These are phyloP conservation scores for Heliconius hewitsoni DNA, from an alignment of 1,140 invertebrate genomes.

Conservation along the genomic window DNA sequence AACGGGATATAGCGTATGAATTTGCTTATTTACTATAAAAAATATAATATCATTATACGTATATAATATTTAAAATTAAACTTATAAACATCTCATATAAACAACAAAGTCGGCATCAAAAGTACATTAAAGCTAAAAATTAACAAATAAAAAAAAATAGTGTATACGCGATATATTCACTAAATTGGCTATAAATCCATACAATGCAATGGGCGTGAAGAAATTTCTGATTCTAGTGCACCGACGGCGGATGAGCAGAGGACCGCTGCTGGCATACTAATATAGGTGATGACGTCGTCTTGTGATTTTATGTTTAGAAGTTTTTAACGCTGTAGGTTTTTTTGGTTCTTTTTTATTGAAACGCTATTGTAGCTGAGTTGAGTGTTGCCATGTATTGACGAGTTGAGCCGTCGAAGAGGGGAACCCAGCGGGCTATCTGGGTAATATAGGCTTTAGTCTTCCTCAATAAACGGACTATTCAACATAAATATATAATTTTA, in stretches of 20 bases:
- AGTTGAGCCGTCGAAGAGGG: too few species aligned
- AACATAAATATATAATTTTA: too few species aligned
- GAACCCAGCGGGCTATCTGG: too few species aligned
- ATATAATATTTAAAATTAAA: too few species aligned
- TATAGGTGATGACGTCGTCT: neutral
- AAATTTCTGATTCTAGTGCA: constrained; percentile 11
- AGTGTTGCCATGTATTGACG: too few species aligned
- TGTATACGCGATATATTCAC: neutral
- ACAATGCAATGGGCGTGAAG: constrained; percentile 12
- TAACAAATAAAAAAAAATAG: neutral
- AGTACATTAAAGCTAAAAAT: neutral
- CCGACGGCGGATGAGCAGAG: constrained; percentile 8
- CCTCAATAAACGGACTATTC: too few species aligned
- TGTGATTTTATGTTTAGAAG: neutral
- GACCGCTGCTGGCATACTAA: neutral
- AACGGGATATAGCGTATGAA: too few species aligned
- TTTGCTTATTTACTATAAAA: too few species aligned
- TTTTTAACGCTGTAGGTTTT: neutral
- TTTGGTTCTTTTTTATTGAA: neutral
- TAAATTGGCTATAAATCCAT: constrained; percentile 11
- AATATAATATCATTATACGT: too few species aligned
- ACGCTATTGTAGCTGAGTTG: neutral
- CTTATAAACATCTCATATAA: neutral
- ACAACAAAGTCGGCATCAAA: neutral
- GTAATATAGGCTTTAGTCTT: too few species aligned